Percentiles rank a stretch among this genome's conserved stretches.
Conservation (phyloP, 2,797 vertebrate genomes). For the Sphenopsis melanotis region DNA sequence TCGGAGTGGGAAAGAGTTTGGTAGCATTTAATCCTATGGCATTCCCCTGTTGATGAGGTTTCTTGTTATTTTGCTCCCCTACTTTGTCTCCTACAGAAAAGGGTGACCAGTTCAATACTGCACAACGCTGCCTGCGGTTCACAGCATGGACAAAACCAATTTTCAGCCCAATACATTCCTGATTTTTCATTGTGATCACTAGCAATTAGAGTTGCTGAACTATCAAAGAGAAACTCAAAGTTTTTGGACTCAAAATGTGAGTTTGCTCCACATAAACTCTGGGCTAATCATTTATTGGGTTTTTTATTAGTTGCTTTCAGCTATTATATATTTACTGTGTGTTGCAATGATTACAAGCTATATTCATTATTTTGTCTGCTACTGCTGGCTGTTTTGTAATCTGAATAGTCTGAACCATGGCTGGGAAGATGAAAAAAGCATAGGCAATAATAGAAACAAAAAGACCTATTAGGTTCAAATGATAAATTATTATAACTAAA, state of each 20-base stretch:
- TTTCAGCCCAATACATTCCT: neutral
- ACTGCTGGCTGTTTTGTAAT: neutral
- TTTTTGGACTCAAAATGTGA: neutral
- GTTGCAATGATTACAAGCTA: neutral
- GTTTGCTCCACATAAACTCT: neutral
- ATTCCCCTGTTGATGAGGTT: neutral
- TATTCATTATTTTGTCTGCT: neutral
- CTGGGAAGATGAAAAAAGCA: neutral
- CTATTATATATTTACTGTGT: neutral
- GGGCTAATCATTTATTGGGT: neutral
- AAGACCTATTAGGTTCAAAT: neutral
- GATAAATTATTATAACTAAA: neutral
- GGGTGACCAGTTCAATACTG: neutral
- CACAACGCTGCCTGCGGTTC: fast-evolving
- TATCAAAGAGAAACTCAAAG: neutral
- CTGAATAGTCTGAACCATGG: neutral
- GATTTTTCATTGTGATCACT: neutral
- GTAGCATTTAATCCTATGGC: neutral
- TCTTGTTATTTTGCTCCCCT: neutral
- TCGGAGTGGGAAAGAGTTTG: neutral
- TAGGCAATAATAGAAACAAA: neutral
- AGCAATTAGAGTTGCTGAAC: neutral
- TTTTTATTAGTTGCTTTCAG: neutral
- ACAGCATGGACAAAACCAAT: fast-evolving
- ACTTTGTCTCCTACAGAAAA: neutral